Evolutionary conservation across 2,113 vertebrate species (phyloP), one percentile per base, ranked within the genome.

Genomic region (Vireo altiloquus): DNA sequence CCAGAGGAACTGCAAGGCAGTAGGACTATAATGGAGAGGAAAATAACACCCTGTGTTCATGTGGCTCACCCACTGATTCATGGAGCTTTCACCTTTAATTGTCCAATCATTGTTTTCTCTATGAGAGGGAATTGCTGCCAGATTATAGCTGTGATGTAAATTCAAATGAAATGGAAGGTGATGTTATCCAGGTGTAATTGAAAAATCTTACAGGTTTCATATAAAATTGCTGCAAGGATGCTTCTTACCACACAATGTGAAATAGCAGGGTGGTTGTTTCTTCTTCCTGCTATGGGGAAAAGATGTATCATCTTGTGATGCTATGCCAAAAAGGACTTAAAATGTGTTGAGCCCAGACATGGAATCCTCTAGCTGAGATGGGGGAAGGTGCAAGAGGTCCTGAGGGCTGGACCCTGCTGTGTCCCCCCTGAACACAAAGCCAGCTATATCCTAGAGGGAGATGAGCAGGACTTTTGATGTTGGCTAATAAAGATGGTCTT

Each of bases 81-180:
- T 3, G 11, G 91, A 95, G 57, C 76, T 91, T 96, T 93, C 37
- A 77, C 56, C 33, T 87, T 90, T 87, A 92, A 84, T 93, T 95
- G 65, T 78, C 64, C 78, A 93, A 93, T 95, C 52, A 63, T 56
- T 91, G 28, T 71, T 93, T 95, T 66, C 87, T 72, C 71, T 90
- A 57, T 2, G 15, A 93, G 91, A 89, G n/a, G 37, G 14, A 87
- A 76, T 46, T 92, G 50, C 66, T 89, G 75, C 47, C 37, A 60
- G 66, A 83, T 94, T 79, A 92, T 70, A 94, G 53, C 82, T 94
- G 60, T 83, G 35, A 74, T 83, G 27, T 87, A 95, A 83, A 95
- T 93, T 92, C 39, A 81, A 92, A 95, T 86, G 81, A 95, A 87
- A 50, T 30, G 56, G 52, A 94, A 89, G 40, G 53, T 59, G 76